phyloP scores from a whole-genome alignment of 92 coral and sea anemone species.

The Blastomussa wellsi region DNA sequence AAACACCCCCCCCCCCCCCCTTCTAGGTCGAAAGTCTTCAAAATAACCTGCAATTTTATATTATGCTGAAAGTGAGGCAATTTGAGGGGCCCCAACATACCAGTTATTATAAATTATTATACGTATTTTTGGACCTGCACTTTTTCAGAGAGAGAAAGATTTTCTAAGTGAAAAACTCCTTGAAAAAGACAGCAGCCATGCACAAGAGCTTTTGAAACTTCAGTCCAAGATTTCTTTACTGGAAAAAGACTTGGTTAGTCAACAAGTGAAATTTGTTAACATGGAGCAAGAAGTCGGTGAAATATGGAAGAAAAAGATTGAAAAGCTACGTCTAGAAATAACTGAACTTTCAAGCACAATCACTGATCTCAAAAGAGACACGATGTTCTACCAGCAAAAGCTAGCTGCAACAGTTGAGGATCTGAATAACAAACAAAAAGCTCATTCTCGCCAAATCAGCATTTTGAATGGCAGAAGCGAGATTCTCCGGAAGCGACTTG shows the following conservation, averaged over 20 bases:
- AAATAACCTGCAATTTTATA: too few relatives aligned
- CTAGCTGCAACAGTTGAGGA: constrained; percentile 30
- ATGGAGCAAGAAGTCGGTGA: constrained; percentile 41
- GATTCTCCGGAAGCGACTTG: constrained; percentile 46
- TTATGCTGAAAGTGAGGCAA: too few relatives aligned
- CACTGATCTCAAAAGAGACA: constrained; percentile 53
- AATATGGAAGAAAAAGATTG: constrained; percentile 37
- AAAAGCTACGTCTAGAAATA: constrained; percentile 15
- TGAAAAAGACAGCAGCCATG: constrained; percentile 36
- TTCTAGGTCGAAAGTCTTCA: too few relatives aligned
- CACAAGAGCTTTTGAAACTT: constrained; percentile 35
- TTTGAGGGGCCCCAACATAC: too few relatives aligned
- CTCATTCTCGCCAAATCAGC: constrained; percentile 35
- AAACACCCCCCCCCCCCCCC: too few relatives aligned
- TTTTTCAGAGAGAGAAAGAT: constrained; percentile 41
- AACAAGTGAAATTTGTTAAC: constrained; percentile 50
- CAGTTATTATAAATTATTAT: too few relatives aligned
- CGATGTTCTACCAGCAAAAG: constrained; percentile 32
- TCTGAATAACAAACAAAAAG: constrained; percentile 25
- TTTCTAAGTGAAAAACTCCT: constrained; percentile 27
- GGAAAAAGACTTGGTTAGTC: constrained; percentile 41
- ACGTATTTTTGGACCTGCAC: neutral
- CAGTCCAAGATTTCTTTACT: constrained; percentile 44
- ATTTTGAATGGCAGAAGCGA: constrained; percentile 48
- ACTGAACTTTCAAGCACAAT: constrained; percentile 33